Base-by-base conservation (phyloP, 2,888 invertebrate genomes). In the Listrodromus nycthemerus region DNA sequence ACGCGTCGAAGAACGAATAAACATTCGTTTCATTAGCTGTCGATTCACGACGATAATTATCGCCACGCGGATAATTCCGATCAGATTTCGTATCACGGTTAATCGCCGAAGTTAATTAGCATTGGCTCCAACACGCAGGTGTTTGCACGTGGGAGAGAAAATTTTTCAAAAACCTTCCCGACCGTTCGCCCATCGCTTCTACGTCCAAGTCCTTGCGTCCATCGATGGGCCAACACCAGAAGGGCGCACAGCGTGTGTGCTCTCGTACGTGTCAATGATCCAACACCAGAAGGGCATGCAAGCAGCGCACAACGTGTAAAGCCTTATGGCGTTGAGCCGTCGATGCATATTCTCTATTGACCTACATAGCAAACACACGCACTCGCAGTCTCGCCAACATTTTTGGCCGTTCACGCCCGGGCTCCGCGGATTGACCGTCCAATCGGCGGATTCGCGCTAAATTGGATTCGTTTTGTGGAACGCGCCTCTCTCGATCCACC, bases 391-490 rank as follows among this genome's bases (percentile, higher is more conserved):
- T 16, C 41, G 16, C 41, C 41, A 13, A 16, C 50, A 33, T 78
- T 70, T 78, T 70, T 76, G 55, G 16, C 13, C 19, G 19, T 58
- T 37, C 58, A 66, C 33, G 30, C 63, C 78, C 30, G 6, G n/a
- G 21, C n/a, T 69, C 67, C 30, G 41, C 73, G 21, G 61, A 50
- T 61, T 61, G 37, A 37, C 69, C 41, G 75, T 79, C 74, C 73
- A 65, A 74, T 79, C 74, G 63, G 55, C 63, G 70, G 69, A 65
- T 79, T 70, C 33, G 27, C 75, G 52, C 33, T 66, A 83, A 83
- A 80, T 83, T 80, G 48, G 65, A 80, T 83, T 80, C 50, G 70
- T 76, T 80, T 80, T 27, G 61, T 24, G 66, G 13, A 69, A 63
- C 80, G 52, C 45, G 70, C 58, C 16, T 63, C 48, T 41, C 58